Evolutionary conservation across 2,797 vertebrate species (phyloP).

Genomic region (Helarctos malayanus): DNA sequence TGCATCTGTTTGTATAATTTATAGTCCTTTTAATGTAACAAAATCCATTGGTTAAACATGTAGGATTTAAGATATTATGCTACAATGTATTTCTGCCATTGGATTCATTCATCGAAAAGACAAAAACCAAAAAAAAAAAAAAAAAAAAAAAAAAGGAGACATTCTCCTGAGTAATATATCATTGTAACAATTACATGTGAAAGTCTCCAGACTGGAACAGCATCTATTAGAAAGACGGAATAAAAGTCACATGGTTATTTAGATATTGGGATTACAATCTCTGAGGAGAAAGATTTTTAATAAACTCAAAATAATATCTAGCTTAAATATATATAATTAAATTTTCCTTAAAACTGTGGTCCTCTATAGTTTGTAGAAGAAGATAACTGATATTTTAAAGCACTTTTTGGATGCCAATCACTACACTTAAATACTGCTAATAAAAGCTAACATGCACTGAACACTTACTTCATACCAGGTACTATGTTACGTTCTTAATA

Average conservation of each 20-base stretch:
- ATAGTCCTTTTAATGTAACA: neutral
- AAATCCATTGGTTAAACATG: conserved; percentile 14
- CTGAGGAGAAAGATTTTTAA: conserved; percentile 30
- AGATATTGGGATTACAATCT: conserved; percentile 46
- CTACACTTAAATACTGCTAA: neutral
- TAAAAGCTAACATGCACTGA: neutral
- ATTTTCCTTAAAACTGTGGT: neutral
- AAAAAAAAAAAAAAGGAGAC: neutral
- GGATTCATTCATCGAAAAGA: conserved; percentile 49
- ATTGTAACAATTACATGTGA: conserved; percentile 18
- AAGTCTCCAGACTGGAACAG: conserved; percentile 24
- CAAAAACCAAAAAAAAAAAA: neutral
- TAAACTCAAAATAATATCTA: conserved; percentile 48
- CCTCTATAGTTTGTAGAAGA: neutral
- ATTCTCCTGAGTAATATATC: neutral
- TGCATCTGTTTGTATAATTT: conserved; percentile 17
- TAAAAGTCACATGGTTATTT: conserved; percentile 56
- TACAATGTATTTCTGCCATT: conserved; percentile 20
- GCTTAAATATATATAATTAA: conserved; percentile 16
- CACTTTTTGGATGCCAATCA: neutral
- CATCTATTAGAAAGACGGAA: conserved; percentile 61
- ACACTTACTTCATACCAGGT: neutral
- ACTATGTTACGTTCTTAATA: neutral
- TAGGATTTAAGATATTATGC: neutral
- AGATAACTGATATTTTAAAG: conserved; percentile 6